A percentile compares a stretch with the other conserved stretches of the same genome.
Evolutionary conservation across 2,797 vertebrate genomes (phyloP).

Genomic region (Nannoperca obscura): DNA sequence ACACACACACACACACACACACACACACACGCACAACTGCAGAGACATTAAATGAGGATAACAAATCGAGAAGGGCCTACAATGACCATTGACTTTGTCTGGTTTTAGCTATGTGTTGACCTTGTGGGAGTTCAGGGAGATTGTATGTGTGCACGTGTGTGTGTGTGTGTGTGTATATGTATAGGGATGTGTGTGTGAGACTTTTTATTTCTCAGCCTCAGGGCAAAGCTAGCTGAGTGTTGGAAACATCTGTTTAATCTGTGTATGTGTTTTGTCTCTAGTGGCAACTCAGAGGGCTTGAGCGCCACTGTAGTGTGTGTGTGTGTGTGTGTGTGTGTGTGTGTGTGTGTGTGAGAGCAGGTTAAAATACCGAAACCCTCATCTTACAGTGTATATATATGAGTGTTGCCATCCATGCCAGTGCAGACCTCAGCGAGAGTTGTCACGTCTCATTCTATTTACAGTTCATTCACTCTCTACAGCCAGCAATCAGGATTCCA

Average conservation of each 20-base stretch:
- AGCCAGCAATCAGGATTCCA: conserved; percentile 61
- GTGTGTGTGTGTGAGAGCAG: conserved; percentile 14
- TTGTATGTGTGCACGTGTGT: neutral
- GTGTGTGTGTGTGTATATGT: neutral
- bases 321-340: conserved; percentile 12
- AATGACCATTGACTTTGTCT: conserved; percentile 24
- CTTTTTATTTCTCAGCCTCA: conserved; percentile 16
- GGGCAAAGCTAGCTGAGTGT: conserved; percentile 5
- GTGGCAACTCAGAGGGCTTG: conserved; percentile 2
- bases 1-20: conserved; percentile 48
- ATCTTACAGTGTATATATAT: conserved; percentile 32
- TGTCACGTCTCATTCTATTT: conserved; percentile 68
- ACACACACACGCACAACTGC: conserved; percentile 17
- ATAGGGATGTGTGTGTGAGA: neutral
- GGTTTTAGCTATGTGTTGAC: conserved; percentile 50
- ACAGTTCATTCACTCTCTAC: conserved; percentile 49
- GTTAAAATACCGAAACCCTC: conserved; percentile 38
- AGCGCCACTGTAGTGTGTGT: neutral
- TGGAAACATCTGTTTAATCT: conserved; percentile 48
- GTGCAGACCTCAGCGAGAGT: conserved; percentile 42
- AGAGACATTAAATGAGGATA: conserved; percentile 27
- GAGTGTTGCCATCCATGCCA: conserved; percentile 45
- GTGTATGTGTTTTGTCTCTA: conserved; percentile 32
- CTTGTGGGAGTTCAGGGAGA: conserved; percentile 40
- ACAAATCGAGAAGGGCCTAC: conserved; percentile 20